Conservation (phyloP, 2,888 invertebrate species). For the Cecidostiba fungosa region DNA sequence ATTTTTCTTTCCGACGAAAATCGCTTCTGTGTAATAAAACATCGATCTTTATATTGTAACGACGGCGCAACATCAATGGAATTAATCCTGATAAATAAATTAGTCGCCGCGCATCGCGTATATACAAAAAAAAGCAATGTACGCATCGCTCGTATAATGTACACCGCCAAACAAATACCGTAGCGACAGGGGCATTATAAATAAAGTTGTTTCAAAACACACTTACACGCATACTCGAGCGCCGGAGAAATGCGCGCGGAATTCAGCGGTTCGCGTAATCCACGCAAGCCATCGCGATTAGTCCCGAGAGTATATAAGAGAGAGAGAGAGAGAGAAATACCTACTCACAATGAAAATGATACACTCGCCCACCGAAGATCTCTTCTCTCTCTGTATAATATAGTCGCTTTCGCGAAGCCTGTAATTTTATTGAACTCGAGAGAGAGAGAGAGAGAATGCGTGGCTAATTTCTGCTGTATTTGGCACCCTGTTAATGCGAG, state of each 20-base stretch:
- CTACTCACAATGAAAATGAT: conserved; percentile 2
- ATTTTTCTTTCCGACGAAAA: too few species aligned
- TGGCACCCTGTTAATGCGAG: not conserved
- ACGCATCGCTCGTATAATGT: not conserved
- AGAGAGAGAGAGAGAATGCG: not conserved
- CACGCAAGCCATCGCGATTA: not conserved
- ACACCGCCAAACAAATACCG: conserved; percentile 5
- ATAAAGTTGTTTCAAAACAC: conserved; percentile 6
- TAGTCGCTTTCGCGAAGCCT: not conserved
- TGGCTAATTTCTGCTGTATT: not conserved
- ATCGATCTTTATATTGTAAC: not conserved
- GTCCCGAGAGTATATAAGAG: not conserved
- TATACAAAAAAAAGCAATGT: not conserved
- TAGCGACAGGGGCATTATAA: not conserved
- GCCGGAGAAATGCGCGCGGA: not conserved
- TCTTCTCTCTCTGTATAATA: not conserved
- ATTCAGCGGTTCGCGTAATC: not conserved
- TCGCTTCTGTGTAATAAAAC: not conserved
- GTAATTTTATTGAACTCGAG: not conserved
- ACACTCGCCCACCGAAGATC: not conserved
- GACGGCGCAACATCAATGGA: not conserved
- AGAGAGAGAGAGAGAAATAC: not conserved
- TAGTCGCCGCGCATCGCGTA: not conserved
- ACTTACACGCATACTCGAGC: not conserved
- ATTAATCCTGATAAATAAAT: conserved; percentile 10